A percentile compares a stretch with the other conserved stretches of the same genome.
Conservation (phyloP, 2,113 vertebrate species). For the Gavialis gangeticus region DNA sequence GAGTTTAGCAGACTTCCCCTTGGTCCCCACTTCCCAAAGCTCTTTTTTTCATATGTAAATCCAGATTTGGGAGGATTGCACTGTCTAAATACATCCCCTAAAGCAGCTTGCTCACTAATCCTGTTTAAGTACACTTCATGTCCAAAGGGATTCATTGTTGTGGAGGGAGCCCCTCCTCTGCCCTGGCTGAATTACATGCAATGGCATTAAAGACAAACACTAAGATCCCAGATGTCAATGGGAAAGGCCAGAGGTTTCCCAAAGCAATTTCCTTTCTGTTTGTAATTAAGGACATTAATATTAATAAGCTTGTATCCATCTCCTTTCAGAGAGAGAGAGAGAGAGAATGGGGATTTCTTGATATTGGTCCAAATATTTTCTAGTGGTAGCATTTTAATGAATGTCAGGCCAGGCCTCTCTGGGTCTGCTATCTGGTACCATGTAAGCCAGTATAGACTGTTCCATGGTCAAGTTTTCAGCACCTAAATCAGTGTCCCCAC, state of each 20-base stretch:
- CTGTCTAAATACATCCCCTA: not conserved
- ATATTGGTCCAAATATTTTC: not conserved
- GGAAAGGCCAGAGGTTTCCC: not conserved
- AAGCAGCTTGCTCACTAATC: conserved; percentile 17
- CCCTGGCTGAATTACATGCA: not conserved
- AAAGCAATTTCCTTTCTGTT: not conserved
- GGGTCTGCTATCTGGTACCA: too few relatives aligned
- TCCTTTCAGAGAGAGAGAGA: not conserved
- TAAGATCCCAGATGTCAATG: not conserved
- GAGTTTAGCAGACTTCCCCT: not conserved
- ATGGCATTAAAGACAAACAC: not conserved
- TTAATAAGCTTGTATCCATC: not conserved
- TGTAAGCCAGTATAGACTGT: too few relatives aligned
- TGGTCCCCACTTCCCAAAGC: not conserved
- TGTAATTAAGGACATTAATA: not conserved
- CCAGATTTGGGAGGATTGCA: conserved; percentile 3
- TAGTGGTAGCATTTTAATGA: not conserved
- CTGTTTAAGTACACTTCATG: not conserved
- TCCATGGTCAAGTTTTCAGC: not conserved
- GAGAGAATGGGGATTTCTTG: not conserved
- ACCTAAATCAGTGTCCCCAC: too few relatives aligned
- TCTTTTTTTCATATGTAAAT: conserved; percentile 19
- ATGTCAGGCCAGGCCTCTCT: not conserved
- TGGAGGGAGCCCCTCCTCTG: not conserved
- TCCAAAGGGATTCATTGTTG: not conserved